Conservation (phyloP, 2,888 invertebrate species). For the Plemyria rubiginata region DNA sequence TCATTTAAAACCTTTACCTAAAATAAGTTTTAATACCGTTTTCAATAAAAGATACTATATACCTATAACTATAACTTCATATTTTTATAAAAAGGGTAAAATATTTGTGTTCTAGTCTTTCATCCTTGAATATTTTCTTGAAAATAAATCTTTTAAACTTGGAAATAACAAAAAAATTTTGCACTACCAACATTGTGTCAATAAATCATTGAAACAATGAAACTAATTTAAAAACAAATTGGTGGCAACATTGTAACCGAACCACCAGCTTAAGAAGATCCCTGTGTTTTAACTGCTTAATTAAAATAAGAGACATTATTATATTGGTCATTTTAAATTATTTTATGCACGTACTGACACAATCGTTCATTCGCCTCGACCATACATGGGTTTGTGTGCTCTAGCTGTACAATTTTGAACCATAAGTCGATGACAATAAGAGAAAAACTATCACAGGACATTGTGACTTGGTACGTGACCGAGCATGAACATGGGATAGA, state of each 20-base stretch:
- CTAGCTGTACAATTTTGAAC: conserved; percentile 35
- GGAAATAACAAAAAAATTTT: not conserved
- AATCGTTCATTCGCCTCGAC: conserved; percentile 67
- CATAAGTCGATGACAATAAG: conserved; percentile 23
- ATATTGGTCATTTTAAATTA: conserved; percentile 49
- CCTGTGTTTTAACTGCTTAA: conserved; percentile 34
- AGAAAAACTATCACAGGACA: conserved; percentile 26
- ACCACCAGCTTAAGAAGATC: conserved; percentile 42
- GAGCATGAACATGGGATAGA: conserved; percentile 52
- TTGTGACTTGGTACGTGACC: conserved; percentile 46
- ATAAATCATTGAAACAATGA: conserved; percentile 36
- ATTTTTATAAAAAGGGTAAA: too few relatives aligned
- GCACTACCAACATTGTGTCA: not conserved
- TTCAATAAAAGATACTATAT: too few relatives aligned
- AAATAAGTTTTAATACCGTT: too few relatives aligned
- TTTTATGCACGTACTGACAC: conserved; percentile 64
- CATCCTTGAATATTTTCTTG: not conserved
- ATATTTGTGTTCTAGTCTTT: not conserved
- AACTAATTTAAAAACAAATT: conserved; percentile 57
- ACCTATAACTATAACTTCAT: too few relatives aligned
- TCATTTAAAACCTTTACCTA: too few relatives aligned
- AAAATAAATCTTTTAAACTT: too few relatives aligned
- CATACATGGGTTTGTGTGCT: conserved; percentile 47
- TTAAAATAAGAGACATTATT: conserved; percentile 40
- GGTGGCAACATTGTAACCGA: conserved; percentile 54